A percentile compares a stretch with the other conserved stretches of the same genome.
Evolutionary conservation across 2,888 invertebrate species (phyloP).

Genomic region (Strigamia crassipes): DNA sequence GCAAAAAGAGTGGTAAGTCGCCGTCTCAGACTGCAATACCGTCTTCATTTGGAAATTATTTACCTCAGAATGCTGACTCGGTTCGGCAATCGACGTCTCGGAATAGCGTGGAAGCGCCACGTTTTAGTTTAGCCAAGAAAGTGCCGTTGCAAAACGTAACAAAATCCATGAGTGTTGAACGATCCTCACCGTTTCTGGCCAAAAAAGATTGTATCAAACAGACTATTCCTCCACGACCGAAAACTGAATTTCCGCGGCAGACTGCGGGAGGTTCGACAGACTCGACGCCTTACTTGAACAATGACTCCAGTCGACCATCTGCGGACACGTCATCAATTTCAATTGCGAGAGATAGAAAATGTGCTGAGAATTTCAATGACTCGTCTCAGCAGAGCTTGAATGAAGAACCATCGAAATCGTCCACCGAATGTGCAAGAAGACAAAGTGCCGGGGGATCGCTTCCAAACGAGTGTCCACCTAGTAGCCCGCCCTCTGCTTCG

Average conservation of each 20-base stretch:
- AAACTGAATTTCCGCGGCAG: background rate
- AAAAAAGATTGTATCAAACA: background rate
- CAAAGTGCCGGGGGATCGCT: background rate
- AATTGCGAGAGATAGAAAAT: no score
- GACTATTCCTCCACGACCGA: background rate
- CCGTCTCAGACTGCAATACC: background rate
- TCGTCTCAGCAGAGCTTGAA: background rate
- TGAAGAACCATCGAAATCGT: background rate
- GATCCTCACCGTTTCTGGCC: background rate
- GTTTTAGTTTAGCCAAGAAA: background rate
- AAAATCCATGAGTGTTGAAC: background rate
- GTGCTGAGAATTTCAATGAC: background rate
- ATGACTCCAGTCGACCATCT: no score
- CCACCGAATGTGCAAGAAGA: background rate
- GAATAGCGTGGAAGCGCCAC: background rate
- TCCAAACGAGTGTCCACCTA: background rate
- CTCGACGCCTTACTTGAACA: no score
- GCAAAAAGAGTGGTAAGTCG: background rate
- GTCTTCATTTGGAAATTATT: background rate
- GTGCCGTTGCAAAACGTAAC: background rate
- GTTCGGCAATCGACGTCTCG: no score
- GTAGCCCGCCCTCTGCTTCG: slow-evolving; percentile 1
- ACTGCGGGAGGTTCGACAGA: no score
- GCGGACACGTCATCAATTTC: no score
- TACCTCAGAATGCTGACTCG: background rate